phyloP scores from a whole-genome alignment of 2,888 invertebrate species.

The Xanthorhoe spadicearia region DNA sequence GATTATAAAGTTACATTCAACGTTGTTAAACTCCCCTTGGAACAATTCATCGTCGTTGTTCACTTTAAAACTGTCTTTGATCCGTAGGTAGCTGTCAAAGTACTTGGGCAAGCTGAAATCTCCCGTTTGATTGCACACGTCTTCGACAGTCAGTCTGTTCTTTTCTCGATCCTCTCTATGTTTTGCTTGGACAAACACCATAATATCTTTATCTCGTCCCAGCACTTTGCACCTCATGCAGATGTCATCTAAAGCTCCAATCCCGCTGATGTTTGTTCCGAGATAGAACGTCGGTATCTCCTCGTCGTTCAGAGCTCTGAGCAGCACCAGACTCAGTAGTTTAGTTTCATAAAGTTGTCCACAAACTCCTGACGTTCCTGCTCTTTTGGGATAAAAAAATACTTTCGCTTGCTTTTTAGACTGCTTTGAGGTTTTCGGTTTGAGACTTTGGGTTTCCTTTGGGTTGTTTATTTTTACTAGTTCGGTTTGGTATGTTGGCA shows the following conservation, averaged over 20 bases:
- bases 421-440: constrained; percentile 12
- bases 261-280: constrained; percentile 53
- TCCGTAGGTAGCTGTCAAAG: constrained; percentile 54
- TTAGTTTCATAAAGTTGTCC: constrained; percentile 50
- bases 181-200: constrained; percentile 56
- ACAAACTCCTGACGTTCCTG: constrained; percentile 39
- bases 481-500: constrained; percentile 6
- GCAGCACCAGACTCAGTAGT: constrained; percentile 49
- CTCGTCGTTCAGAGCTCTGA: constrained; percentile 49
- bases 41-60: constrained; percentile 49
- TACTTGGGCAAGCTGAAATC: constrained; percentile 52
- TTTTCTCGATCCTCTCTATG: constrained; percentile 52
- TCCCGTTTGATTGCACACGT: constrained; percentile 44
- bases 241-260: constrained; percentile 56
- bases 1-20: constrained; percentile 51
- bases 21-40: constrained; percentile 45
- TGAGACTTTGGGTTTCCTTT: background rate
- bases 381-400: constrained; percentile 34
- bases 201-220: constrained; percentile 36
- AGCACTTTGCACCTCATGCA: constrained; percentile 50
- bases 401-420: constrained; percentile 20
- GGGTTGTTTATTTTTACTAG: constrained; percentile 6
- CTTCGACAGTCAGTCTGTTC: constrained; percentile 47
- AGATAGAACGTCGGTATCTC: constrained; percentile 49
- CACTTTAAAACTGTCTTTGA: constrained; percentile 48